A percentile compares a stretch with the other conserved stretches of the same genome.
These are phyloP conservation scores for Oscheius sp. DNA, from an alignment of 2,888 invertebrate species.

Conservation along the genomic window DNA sequence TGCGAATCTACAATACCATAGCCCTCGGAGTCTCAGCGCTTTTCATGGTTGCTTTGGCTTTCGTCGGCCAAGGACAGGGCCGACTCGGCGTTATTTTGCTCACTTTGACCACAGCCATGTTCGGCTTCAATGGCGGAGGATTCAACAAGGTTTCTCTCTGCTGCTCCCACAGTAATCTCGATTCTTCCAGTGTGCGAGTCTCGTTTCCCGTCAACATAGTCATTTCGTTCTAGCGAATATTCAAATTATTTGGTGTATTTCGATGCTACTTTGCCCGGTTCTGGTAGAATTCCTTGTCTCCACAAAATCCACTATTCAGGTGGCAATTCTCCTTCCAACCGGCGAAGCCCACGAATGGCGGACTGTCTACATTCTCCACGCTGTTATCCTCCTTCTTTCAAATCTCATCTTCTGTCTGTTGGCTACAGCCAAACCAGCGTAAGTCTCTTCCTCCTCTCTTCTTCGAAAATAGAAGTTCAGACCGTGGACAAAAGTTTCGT, in stretches of 20 bases:
- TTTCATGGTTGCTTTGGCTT: slow-evolving; percentile 61
- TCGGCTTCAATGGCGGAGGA: slow-evolving; percentile 68
- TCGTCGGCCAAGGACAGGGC: slow-evolving; percentile 53
- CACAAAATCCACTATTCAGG: no score
- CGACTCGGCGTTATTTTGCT: slow-evolving; percentile 54
- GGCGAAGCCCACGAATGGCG: slow-evolving; percentile 61
- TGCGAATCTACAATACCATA: slow-evolving; percentile 65
- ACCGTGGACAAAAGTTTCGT: slow-evolving; percentile 59
- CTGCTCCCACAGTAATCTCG: not conserved
- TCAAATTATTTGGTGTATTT: slow-evolving; percentile 65
- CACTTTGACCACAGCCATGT: slow-evolving; percentile 66
- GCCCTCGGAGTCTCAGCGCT: slow-evolving; percentile 63
- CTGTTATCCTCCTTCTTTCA: slow-evolving; percentile 55
- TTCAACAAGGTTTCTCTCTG: slow-evolving; percentile 59
- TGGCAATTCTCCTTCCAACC: slow-evolving; percentile 41
- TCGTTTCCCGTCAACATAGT: slow-evolving; percentile 65
- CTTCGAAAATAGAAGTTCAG: no score
- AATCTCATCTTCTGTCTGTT: slow-evolving; percentile 66
- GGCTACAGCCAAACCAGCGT: slow-evolving; percentile 62
- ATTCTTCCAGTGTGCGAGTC: slow-evolving; percentile 52
- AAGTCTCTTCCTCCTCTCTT: no score
- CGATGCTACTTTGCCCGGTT: slow-evolving; percentile 66
- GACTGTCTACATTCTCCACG: slow-evolving; percentile 64
- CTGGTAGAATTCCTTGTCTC: no score
- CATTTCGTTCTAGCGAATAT: slow-evolving; percentile 69